A percentile compares a stretch with the other conserved stretches of the same genome.
phyloP scores from a whole-genome alignment of 2,888 invertebrate species.

The Acronicta psi region DNA sequence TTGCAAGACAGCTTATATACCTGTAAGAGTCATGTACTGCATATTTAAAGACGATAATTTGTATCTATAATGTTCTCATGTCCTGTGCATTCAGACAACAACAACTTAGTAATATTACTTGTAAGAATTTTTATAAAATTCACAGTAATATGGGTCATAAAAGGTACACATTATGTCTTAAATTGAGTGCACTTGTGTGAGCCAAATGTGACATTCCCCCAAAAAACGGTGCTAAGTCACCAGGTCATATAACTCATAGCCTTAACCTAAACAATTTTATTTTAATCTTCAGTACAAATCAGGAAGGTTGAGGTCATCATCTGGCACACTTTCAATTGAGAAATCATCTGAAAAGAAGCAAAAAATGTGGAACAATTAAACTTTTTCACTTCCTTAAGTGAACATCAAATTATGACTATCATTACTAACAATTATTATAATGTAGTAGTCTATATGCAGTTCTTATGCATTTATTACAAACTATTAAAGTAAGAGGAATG shows the following conservation, averaged over 20 bases:
- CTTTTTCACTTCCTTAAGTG: too few species aligned
- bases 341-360: slow-evolving; percentile 76
- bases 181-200: neutral
- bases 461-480: too few species aligned
- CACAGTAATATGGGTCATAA: neutral
- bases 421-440: too few species aligned
- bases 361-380: too few species aligned
- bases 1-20: slow-evolving; percentile 15
- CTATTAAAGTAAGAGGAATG: too few species aligned
- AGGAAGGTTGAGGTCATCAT: slow-evolving; percentile 75
- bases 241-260: slow-evolving; percentile 26
- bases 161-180: too few species aligned
- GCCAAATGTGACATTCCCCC: slow-evolving; percentile 3
- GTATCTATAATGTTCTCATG: too few species aligned
- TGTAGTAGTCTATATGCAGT: too few species aligned
- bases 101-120: too few species aligned
- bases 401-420: too few species aligned
- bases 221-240: slow-evolving; percentile 17
- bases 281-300: slow-evolving; percentile 64
- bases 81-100: too few species aligned
- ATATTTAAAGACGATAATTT: neutral
- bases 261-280: slow-evolving; percentile 12
- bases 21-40: neutral
- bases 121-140: neutral
- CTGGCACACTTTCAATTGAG: slow-evolving; percentile 72